Evolutionary conservation across 2,113 vertebrate species (phyloP), one percentile per base, ranked within the genome.

Genomic region (Machaerirhynchus nigripectus): DNA sequence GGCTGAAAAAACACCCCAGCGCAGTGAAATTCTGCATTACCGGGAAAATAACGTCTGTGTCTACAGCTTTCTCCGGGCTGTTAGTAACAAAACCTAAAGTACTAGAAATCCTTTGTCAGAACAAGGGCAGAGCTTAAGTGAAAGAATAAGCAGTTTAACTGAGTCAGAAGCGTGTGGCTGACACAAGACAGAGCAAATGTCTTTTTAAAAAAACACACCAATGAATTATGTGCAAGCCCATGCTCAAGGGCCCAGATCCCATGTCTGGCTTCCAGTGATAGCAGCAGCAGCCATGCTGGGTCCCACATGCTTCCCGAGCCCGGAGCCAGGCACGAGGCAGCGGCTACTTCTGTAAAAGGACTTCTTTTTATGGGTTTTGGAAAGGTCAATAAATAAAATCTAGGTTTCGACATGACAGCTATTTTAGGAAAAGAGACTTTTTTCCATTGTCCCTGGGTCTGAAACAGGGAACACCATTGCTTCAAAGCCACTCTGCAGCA

Each of bases 91-190:
- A 82, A 86, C 40, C 64, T 33, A 90, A 95, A 92, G 81, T 57
- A 95, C 84, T 57, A 84, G 84, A 81, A 93, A 92, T 24, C 74
- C 70, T 84, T 87, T 71, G 78, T 86, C 80, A 91, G 90, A 94
- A 79, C 68, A 92, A 83, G 87, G 64, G 65, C 84, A 90, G 83
- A 49, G 85, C 84, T 90, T 65, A 35, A 87, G 57, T 27, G 68
- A 87, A 94, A 81, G 76, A 93, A 87, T 60, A 88, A 95, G 90
- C 80, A 87, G 65, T 73, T 79, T 33, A 59, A 40, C 65, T 5
- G 64, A 84, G 75, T 49, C 90, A 92, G 86, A 55, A 64, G 83
- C 1, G 49, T 39, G 64, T 0, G 8, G 86, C 88, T 93, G 93
- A 96, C 90, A 89, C 22, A 75, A 89, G 73, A 52, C 90, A 93